Evolutionary conservation across 2,113 vertebrate genomes (phyloP), one percentile per base, ranked within the genome.

Genomic region (Heterotis niloticus): DNA sequence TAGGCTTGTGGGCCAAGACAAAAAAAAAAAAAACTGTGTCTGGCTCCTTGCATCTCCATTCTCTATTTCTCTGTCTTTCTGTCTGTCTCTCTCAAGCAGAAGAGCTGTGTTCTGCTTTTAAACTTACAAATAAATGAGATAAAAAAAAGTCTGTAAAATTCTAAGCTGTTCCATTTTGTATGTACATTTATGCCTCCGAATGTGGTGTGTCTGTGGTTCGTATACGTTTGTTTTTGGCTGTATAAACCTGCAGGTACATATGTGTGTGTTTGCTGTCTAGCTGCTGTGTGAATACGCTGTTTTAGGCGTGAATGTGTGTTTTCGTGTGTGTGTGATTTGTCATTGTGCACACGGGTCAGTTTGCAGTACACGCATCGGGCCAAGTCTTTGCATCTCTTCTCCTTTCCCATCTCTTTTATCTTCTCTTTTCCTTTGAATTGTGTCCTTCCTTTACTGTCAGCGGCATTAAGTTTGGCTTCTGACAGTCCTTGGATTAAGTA

Each of bases 361-460:
- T 28, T 57, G 77, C 26, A 24, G 65, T 72, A 64, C 34, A 54
- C 56, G n/a, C 54, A 26, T 86, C 83, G 81, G 80, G 79, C 81
- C 82, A 80, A 79, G 84, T 80, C 78, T 72, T 77, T 80, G 81
- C 24, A 69, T 67, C 17, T 44, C 70, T 75, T 77, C 64, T 28
- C 72, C 28, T 51, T 68, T 76, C 64, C 62, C 79, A 79, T 81
- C 79, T 69, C 80, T 57, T 44, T 28, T 70, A 44, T 34, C 56
- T 70, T n/a, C 23, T 74, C 52, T 57, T 74, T 74, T 51, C 70
- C 77, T 70, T 78, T 57, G 16, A 5, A 68, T 59, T 80, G 81
- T 62, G 62, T 79, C 67, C 82, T 77, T 75, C 82, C 80, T 81
- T 80, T 72, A 82, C 82, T 77, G 82, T 90, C 87, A 62, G 54